Base-by-base conservation (phyloP, 1,140 invertebrate species). In the Pogonus chalceus region DNA sequence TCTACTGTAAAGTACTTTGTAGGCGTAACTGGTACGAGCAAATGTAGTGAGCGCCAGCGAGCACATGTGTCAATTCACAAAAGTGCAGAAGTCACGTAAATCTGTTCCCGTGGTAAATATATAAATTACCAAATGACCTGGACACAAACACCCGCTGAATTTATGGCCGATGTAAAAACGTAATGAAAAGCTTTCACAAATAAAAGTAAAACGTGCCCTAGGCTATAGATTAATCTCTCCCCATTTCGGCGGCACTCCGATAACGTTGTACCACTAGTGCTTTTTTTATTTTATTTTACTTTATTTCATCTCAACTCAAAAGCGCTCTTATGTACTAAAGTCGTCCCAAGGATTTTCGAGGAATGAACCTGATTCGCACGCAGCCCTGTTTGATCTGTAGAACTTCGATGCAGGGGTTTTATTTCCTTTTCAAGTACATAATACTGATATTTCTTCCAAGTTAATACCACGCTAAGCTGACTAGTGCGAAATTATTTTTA, bases 111-210 rank as follows among this genome's bases (percentile, higher is more conserved):
- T 43, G 37, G 37, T 43, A 43, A 43, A 43, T 43, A 43, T 43
- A 43, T 43, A 43, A 43, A 43, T 43, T 43, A 43, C 37, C 37
- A 43, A 43, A 43, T 43, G 37, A 43, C 37, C 37, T 43, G 37
- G 37, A 18, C 37, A 43, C 37, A 43, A 43, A 43, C 37, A 43
- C 37, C 9, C 37, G 37, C 9, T 43, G 37, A 18, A 43, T 43
- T 43, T 43, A 43, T 43, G 18, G 37, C 37, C 37, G 37, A 43
- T 43, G 37, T 43, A 43, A 43, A 43, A 43, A 43, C 37, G 7
- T 43, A 43, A 43, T 43, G 37, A 43, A 43, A 43, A 43, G 37
- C 37, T 43, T 43, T 43, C 18, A 43, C 37, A 43, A 43, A 43
- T 43, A 43, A 43, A 43, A 43, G 37, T 43, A 43, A 43, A 43